phyloP scores from a whole-genome alignment of 2,113 vertebrate genomes.

The Climacteris rufus region DNA sequence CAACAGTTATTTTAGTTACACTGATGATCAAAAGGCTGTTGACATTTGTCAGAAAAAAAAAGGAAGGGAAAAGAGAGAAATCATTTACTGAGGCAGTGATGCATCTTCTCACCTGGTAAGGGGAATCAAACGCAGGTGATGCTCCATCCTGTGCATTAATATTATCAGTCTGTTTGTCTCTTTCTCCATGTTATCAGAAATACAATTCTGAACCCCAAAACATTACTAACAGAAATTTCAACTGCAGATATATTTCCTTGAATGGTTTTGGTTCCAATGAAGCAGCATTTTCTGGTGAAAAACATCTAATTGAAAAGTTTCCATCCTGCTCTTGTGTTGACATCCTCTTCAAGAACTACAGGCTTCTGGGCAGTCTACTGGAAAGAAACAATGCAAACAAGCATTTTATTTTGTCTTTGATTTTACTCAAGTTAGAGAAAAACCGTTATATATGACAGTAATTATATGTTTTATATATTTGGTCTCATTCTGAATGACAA shows the following conservation, averaged over 20 bases:
- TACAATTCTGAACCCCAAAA: not conserved
- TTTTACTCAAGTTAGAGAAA: not conserved
- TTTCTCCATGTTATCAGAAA: not conserved
- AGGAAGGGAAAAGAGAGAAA: not conserved
- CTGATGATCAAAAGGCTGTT: not conserved
- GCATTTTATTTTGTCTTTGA: constrained; percentile 1
- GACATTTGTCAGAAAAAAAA: not conserved
- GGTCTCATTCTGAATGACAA: not conserved
- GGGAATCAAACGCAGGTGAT: not conserved
- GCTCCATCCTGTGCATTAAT: not conserved
- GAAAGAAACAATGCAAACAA: not conserved
- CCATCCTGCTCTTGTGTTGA: not conserved
- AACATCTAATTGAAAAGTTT: not conserved
- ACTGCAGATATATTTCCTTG: not conserved
- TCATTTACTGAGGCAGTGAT: not conserved
- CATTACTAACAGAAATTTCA: not conserved
- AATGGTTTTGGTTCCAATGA: constrained; percentile 24
- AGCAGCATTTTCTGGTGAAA: constrained; percentile 14
- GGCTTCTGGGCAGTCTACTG: not conserved
- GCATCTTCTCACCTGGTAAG: not conserved
- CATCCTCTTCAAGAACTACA: not conserved
- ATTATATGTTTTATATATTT: not conserved
- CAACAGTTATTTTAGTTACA: not conserved
- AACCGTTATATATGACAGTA: not conserved
- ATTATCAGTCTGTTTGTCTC: not conserved